A percentile compares a stretch with the other conserved stretches of the same genome.
phyloP scores from a whole-genome alignment of 2,113 vertebrate species.

The Pandion haliaetus region DNA sequence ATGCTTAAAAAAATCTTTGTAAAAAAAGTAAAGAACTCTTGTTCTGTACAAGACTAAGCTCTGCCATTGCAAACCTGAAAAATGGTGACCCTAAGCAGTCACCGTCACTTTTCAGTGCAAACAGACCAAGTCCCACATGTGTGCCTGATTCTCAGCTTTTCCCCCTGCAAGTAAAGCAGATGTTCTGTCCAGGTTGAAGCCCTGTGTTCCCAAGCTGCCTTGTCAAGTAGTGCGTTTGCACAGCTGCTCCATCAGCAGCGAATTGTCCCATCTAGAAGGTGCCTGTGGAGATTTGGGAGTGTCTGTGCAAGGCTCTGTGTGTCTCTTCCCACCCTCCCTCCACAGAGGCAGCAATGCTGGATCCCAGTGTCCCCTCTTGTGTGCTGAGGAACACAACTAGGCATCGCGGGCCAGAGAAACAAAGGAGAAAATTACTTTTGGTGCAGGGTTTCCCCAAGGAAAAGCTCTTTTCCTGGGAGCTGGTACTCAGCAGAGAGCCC shows the following conservation, averaged over 20 bases:
- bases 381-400: not conserved
- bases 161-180: not conserved
- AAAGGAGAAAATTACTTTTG: not conserved
- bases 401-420: not conserved
- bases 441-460: not conserved
- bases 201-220: not conserved
- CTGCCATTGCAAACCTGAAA: not conserved
- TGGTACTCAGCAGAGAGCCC: not conserved
- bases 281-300: not conserved
- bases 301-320: fast-evolving
- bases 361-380: not conserved
- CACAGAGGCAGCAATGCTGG: not conserved
- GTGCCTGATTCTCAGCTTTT: not conserved
- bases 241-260: not conserved
- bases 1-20: not conserved
- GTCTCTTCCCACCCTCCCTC: not conserved
- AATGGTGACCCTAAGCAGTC: not conserved
- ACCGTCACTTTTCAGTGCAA: fast-evolving
- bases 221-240: fast-evolving
- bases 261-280: not conserved
- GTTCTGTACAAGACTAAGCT: not conserved
- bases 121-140: not conserved
- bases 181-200: not conserved
- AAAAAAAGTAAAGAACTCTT: not conserved
- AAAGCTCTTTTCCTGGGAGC: not conserved